A percentile compares a stretch with the other conserved stretches of the same genome.
phyloP scores from a whole-genome alignment of 2,888 invertebrate genomes.

The Heteropelma amictum region DNA sequence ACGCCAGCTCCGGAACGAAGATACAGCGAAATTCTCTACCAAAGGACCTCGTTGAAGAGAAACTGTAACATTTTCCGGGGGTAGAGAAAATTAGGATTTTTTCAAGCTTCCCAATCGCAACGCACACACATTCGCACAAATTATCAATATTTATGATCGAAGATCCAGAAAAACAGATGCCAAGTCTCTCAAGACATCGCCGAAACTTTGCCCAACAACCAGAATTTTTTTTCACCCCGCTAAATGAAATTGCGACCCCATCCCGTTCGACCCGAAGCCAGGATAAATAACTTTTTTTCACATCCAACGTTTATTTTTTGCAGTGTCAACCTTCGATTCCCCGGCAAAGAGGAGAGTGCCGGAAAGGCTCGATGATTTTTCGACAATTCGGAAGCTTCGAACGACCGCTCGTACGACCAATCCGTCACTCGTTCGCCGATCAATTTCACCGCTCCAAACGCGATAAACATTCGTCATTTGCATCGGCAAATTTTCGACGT shows the following conservation, averaged over 20 bases:
- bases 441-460: background rate
- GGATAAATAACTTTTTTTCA: constrained; percentile 13
- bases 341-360: background rate
- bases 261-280: background rate
- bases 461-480: background rate
- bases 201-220: background rate
- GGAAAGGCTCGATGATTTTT: background rate
- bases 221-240: constrained; percentile 8
- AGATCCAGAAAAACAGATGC: background rate
- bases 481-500: background rate
- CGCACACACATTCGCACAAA: background rate
- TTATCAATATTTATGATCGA: constrained; percentile 9
- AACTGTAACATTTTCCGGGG: too few relatives aligned
- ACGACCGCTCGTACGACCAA: constrained; percentile 15
- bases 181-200: background rate
- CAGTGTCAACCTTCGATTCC: constrained; percentile 31
- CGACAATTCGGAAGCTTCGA: background rate
- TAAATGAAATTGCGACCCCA: background rate
- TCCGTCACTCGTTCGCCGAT: background rate
- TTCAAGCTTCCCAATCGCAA: too few relatives aligned
- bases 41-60: too few relatives aligned
- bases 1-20: too few relatives aligned
- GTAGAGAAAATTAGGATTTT: too few relatives aligned
- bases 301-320: constrained; percentile 23
- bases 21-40: too few relatives aligned